Percentiles rank a stretch among this genome's conserved stretches.
Conservation (phyloP, 2,113 vertebrate genomes). For the Halcyon senegalensis region DNA sequence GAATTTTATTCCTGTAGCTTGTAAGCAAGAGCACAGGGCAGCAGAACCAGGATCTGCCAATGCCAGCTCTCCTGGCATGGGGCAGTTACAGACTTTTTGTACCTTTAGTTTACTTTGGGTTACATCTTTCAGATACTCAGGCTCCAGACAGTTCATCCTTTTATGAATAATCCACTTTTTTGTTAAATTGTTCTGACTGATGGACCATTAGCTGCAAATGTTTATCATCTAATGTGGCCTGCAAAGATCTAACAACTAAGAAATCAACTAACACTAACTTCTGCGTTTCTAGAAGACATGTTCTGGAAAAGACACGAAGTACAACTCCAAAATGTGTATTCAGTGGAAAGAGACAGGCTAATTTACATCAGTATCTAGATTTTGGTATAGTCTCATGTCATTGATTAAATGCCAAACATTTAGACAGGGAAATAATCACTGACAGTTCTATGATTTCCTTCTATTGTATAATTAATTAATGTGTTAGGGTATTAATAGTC, state of each 20-base stretch:
- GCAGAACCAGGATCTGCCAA: not conserved
- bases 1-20: not conserved
- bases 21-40: not conserved
- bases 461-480: not conserved
- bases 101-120: not conserved
- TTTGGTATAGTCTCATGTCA: not conserved
- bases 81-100: fast-evolving
- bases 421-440: not conserved
- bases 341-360: not conserved
- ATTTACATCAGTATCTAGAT: not conserved
- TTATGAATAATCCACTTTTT: not conserved
- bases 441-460: not conserved
- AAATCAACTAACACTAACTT: not conserved
- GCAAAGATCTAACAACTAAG: not conserved
- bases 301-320: not conserved
- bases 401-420: not conserved
- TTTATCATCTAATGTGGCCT: not conserved
- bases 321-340: not conserved
- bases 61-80: not conserved
- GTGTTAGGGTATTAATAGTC: not conserved
- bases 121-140: not conserved
- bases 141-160: not conserved
- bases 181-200: not conserved
- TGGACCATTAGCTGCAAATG: not conserved
- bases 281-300: not conserved